Evolutionary conservation across 2,797 vertebrate genomes (phyloP), one percentile per base, ranked within the genome.

Genomic region (Mormyrops boulengeri): DNA sequence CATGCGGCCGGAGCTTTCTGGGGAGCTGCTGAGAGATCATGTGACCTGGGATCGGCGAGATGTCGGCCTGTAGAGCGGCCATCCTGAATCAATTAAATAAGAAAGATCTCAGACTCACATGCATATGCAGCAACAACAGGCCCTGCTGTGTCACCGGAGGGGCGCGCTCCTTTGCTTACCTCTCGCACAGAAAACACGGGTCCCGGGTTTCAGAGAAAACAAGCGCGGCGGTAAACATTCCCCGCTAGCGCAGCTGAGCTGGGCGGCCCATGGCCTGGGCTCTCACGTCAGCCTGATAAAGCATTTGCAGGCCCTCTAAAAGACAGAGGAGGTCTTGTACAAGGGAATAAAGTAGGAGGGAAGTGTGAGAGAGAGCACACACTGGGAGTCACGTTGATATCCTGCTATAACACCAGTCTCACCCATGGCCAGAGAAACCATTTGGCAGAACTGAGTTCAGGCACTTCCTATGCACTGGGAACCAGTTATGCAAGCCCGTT

Each of bases 61-160:
- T n/a, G 55, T 41, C 57, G 8, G 55, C 87, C n/a, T 44, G 57
- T 34, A 62, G 38, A 26, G 57, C 17, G 82, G 92, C 91, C 34
- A 85, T 80, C 73, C 34, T 90, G 84, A 66, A 77, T 49, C 47
- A 88, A 77, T 80, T 88, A 88, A 80, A 85, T 49, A 4, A 69
- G 4, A 0, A 14, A 88, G 87, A 57, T 47, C 57, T 38, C 57
- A 49, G 57, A 47, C 87, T 41, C n/a, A 30, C 26, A 62, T 44
- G 14, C 41, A 41, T 47, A 88, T 49, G 87, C 55, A 26, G 87
- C 60, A 66, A 88, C 57, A 88, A 66, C 57, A 66, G 55, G 38
- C n/a, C 87, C 55, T 2, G 87, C 87, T 66, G 87, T 22, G 87
- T 66, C 55, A 47, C 87, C 7, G 12, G 49, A 44, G 87, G 87